These are phyloP conservation scores for Castor canadensis DNA, from an alignment of 2,113 vertebrate species.

Conservation along the genomic window DNA sequence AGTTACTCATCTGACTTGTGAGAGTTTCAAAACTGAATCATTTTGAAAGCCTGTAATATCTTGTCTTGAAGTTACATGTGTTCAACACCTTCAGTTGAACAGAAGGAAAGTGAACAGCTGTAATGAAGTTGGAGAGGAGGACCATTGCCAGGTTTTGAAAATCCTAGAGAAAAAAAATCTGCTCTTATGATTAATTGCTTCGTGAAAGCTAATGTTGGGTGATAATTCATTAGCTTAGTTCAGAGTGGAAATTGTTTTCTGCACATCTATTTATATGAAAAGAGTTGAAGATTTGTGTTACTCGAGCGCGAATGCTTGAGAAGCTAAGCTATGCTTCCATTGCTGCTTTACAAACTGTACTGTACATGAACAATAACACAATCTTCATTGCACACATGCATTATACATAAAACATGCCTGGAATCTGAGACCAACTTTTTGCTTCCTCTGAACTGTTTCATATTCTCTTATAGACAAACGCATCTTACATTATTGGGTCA, in stretches of 20 bases:
- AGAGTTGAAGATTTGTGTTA: not conserved
- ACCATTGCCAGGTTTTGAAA: not conserved
- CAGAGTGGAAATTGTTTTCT: not conserved
- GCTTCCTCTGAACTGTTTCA: not conserved
- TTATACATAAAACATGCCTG: not conserved
- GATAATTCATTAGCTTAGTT: not conserved
- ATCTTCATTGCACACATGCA: not conserved
- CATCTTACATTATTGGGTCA: not conserved
- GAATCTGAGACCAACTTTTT: not conserved
- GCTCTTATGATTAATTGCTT: not conserved
- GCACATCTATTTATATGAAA: not conserved
- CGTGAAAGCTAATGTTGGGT: not conserved
- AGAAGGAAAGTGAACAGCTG: not conserved
- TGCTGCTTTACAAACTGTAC: not conserved
- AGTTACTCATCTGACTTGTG: not conserved
- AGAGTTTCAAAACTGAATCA: too few species aligned
- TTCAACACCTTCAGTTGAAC: not conserved
- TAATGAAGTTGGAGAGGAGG: not conserved
- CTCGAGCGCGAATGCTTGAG: not conserved
- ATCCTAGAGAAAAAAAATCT: not conserved
- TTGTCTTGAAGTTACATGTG: not conserved
- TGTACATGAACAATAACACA: too few species aligned
- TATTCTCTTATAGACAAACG: not conserved
- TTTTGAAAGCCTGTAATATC: not conserved
- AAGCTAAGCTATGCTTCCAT: not conserved